Evolutionary conservation across 2,797 vertebrate genomes (phyloP), one percentile per base, ranked within the genome.

Genomic region (Triplophysa yarkandensis): DNA sequence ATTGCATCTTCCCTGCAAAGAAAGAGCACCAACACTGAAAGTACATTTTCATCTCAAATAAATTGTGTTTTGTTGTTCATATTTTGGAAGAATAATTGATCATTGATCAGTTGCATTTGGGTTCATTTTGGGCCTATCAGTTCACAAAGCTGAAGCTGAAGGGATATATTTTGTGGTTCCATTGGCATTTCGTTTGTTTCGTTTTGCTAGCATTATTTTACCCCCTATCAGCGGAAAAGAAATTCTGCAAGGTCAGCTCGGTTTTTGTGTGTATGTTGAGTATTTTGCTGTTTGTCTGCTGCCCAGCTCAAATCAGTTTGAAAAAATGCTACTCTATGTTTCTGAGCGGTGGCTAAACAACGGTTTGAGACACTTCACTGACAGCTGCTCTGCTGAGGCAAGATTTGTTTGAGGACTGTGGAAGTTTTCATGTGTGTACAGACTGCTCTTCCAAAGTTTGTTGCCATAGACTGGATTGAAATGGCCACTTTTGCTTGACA

Each of bases 191-290:
- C 2, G 52, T 68, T 46, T 50, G 13, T 74, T 66, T 57, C 23
- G 28, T 61, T 71, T 58, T 77, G 60, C 68, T 60, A 73, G 55
- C 66, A 71, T 66, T 69, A 73, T 74, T 80, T 74, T 74, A 54
- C 30, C 25, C 34, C 44, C 70, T 54, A 74, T 82, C 77, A 79
- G 74, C 74, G 23, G 54, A 79, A 77, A 32, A 9, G 23, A 3
- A n/a, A 58, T 68, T 71, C 36, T 68, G 73, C 62, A 8, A 17
- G 44, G 41, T 77, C 80, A 79, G 74, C 77, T 70, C 50, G 28
- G 13, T 78, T 39, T 48, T 39, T 62, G 30, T 58, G 62, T 67
- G 55, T 81, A 50, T 57, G 32, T 44, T 9, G 46, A 57, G 41
- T 9, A 25, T 63, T 39, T 36, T 62, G 61, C n/a, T 70, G 64